Conservation (phyloP, 2,888 invertebrate genomes). For the Lasioglossum leucozonium region DNA sequence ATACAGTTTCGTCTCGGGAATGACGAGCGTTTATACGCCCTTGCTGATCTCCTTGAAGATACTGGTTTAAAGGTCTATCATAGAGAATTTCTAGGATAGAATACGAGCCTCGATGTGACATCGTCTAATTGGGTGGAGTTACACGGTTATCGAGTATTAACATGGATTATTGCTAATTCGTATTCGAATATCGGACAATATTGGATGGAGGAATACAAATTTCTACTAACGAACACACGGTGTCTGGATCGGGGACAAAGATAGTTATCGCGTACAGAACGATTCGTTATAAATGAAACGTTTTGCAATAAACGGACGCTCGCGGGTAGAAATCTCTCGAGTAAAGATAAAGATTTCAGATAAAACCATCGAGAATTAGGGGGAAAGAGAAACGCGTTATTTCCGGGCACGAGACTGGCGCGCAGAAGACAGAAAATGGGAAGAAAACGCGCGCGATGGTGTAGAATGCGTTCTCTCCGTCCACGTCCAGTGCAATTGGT, state of each 20-base stretch:
- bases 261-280: background rate
- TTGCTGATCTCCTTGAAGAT: conserved; percentile 25
- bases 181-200: background rate
- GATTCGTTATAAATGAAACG: background rate
- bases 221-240: background rate
- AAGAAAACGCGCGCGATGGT: background rate
- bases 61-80: background rate
- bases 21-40: conserved; percentile 36
- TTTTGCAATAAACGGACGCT: background rate
- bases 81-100: background rate
- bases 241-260: background rate
- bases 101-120: conserved; percentile 49
- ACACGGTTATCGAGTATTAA: background rate
- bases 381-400: background rate
- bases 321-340: background rate
- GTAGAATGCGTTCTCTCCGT: background rate
- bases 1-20: conserved; percentile 29
- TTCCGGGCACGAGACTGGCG: background rate
- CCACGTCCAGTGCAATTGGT: conserved; percentile 16
- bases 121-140: conserved; percentile 42
- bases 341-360: background rate
- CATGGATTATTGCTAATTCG: background rate
- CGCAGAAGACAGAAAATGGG: background rate
- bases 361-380: background rate
- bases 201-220: background rate